Evolutionary conservation across 2,888 invertebrate species (phyloP).

Genomic region (Orthosia cruda): DNA sequence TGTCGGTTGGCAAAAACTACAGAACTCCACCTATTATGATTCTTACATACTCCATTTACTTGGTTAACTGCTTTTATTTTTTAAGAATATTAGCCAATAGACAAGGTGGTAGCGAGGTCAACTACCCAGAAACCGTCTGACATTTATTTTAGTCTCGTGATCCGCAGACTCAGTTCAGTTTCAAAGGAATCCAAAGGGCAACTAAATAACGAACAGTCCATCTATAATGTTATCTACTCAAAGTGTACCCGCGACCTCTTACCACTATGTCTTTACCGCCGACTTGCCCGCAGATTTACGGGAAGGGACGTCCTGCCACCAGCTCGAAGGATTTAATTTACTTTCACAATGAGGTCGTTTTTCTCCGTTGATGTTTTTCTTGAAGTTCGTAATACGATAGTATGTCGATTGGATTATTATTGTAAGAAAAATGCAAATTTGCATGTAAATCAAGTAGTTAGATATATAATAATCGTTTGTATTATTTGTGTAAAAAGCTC

Average conservation of each 20-base stretch:
- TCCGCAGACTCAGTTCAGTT: background rate
- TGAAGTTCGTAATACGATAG: constrained; percentile 39
- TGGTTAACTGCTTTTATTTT: no score
- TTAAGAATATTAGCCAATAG: no score
- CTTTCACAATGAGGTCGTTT: constrained; percentile 61
- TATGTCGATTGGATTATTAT: constrained; percentile 10
- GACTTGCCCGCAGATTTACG: constrained; percentile 66
- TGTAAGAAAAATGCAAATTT: background rate
- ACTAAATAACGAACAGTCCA: constrained; percentile 17
- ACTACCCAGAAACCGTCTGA: no score
- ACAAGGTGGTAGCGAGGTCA: no score
- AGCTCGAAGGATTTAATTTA: constrained; percentile 67
- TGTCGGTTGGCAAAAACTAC: no score
- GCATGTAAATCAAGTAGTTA: no score
- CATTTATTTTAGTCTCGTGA: no score
- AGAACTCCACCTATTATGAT: no score
- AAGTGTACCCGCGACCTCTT: constrained; percentile 28
- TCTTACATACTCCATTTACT: no score
- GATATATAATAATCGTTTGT: background rate
- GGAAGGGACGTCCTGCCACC: constrained; percentile 43
- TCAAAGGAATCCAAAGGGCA: background rate
- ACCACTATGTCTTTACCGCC: constrained; percentile 29
- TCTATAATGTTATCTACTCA: constrained; percentile 35
- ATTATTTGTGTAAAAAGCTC: background rate
- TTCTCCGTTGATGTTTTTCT: constrained; percentile 56